Conservation (phyloP, 2,797 vertebrate genomes). For the Parotocinclus haroldoi region DNA sequence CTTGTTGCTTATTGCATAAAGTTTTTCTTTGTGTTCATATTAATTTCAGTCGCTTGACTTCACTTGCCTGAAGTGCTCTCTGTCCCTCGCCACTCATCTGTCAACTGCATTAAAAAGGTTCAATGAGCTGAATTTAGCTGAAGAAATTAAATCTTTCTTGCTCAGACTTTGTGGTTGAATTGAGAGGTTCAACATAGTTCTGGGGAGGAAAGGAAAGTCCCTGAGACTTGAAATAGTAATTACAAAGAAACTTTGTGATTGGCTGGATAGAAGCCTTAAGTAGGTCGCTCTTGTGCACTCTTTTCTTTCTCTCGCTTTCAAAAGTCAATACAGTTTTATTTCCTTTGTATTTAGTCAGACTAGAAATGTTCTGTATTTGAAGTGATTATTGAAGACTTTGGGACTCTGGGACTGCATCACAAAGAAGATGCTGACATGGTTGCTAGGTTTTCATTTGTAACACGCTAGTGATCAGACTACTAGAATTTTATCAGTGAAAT, state of each 20-base stretch:
- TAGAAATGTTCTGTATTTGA: constrained; percentile 24
- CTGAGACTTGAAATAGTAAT: constrained; percentile 72
- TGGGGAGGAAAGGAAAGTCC: constrained; percentile 59
- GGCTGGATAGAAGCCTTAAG: constrained; percentile 51
- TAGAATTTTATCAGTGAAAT: constrained; percentile 1
- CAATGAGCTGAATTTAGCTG: constrained; percentile 50
- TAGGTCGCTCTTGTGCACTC: constrained; percentile 34
- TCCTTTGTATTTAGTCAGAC: constrained; percentile 16
- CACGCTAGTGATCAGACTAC: constrained; percentile 3
- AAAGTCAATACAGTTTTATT: neutral
- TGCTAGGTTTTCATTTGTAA: constrained; percentile 9
- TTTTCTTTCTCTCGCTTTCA: constrained; percentile 4
- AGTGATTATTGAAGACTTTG: constrained; percentile 23
- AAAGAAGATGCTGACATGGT: constrained; percentile 10
- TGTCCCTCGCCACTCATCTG: constrained; percentile 39
- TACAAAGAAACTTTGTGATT: constrained; percentile 67
- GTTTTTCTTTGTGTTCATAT: constrained; percentile 6
- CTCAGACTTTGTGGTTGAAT: constrained; percentile 61
- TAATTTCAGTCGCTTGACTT: constrained; percentile 29
- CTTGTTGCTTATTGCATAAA: constrained; percentile 15
- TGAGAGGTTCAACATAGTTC: constrained; percentile 48
- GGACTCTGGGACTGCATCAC: neutral
- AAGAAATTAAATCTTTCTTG: constrained; percentile 59
- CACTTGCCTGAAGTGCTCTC: neutral
- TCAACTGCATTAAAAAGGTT: constrained; percentile 24